phyloP scores from a whole-genome alignment of 2,797 vertebrate genomes.

The Tiaroga cobitis region DNA sequence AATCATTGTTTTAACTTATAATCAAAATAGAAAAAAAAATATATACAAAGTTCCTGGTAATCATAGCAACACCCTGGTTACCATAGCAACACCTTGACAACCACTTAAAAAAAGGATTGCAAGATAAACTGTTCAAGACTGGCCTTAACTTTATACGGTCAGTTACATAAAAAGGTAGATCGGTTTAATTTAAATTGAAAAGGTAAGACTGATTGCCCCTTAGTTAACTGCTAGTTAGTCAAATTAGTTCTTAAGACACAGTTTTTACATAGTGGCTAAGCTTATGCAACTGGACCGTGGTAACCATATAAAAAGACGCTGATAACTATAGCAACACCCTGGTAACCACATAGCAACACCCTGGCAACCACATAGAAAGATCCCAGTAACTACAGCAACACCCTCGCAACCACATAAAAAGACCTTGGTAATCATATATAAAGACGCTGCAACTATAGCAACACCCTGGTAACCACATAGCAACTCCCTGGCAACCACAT shows the following conservation, averaged over 20 bases:
- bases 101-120: not conserved
- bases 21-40: not conserved
- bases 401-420: not conserved
- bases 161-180: not conserved
- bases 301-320: not conserved
- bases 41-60: not conserved
- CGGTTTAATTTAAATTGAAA: not conserved
- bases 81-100: not conserved
- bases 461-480: not conserved
- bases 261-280: not conserved
- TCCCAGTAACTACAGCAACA: not conserved
- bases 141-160: not conserved
- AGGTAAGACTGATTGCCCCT: not conserved
- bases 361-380: not conserved
- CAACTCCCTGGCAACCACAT: not conserved
- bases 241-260: not conserved
- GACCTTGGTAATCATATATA: not conserved
- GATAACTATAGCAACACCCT: not conserved
- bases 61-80: not conserved
- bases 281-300: not conserved
- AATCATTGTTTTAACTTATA: not conserved
- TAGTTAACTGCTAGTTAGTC: not conserved
- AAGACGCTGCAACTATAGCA: not conserved
- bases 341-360: not conserved
- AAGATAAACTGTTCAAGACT: not conserved